Conservation (phyloP, 2,797 vertebrate species). For the Scarus forsteni region DNA sequence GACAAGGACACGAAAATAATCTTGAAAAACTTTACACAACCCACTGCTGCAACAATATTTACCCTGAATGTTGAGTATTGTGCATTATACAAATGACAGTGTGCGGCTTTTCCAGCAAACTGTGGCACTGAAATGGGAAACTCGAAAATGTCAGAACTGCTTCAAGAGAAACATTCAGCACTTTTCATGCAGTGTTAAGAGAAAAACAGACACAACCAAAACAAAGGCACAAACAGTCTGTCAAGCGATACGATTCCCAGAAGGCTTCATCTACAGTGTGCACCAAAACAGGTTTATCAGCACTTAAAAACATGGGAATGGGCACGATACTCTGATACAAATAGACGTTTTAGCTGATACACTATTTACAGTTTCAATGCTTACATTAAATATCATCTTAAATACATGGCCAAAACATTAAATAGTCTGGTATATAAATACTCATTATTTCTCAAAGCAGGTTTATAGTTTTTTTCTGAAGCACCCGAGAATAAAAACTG, state of each 20-base stretch:
- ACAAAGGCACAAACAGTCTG: conserved; percentile 16
- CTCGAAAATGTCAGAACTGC: conserved; percentile 3
- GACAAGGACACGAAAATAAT: neutral
- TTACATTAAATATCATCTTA: conserved; percentile 71
- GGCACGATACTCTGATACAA: conserved; percentile 38
- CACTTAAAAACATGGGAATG: conserved; percentile 64
- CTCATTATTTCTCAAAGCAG: conserved; percentile 45
- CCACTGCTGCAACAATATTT: conserved; percentile 6
- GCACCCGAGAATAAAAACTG: conserved; percentile 19
- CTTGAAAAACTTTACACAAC: conserved; percentile 21
- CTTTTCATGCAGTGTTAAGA: conserved; percentile 41
- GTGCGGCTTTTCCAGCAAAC: conserved; percentile 6
- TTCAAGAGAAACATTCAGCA: conserved; percentile 22
- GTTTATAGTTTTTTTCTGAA: conserved; percentile 6
- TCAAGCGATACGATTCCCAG: conserved; percentile 38
- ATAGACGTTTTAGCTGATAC: conserved; percentile 49
- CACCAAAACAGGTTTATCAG: conserved; percentile 31
- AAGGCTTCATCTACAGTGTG: conserved; percentile 19
- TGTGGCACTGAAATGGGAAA: conserved; percentile 27
- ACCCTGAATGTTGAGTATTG: neutral
- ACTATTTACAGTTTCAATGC: conserved; percentile 70
- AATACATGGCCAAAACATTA: conserved; percentile 66
- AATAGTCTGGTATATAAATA: conserved; percentile 71
- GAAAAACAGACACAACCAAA: conserved; percentile 23
- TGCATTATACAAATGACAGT: conserved; percentile 7